Base-by-base conservation (phyloP, 2,797 vertebrate genomes). In the Propithecus deckenii region DNA sequence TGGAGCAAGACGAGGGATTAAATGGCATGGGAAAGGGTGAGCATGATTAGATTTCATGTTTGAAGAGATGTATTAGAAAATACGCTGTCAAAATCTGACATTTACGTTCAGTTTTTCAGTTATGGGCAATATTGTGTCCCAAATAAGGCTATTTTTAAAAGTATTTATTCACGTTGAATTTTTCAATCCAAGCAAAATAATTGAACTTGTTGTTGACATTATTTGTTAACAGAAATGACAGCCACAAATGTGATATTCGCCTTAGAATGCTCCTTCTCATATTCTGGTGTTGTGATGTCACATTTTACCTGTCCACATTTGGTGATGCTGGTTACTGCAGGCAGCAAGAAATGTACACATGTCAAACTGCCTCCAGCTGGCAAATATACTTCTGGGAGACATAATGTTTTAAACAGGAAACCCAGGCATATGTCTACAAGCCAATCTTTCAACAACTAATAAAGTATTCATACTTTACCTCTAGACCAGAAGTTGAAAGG, bases 361-460 rank as follows among this genome's bases (percentile, higher is more conserved):
- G 88, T 87, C 98, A 98, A 95, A 97, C 94, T 96, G 97, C 98
- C 98, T 98, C 95, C 74, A 96, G 98, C 97, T 96, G 97, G 43
- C 87, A 98, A 94, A 96, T 96, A 72, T 85, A 71, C 97, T 98
- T 93, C 97, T 97, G 41, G 96, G 88, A 85, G 97, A 97, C 46
- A 72, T 84, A 92, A 91, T 94, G 41, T 95, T 98, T 98, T 87
- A 87, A 96, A 97, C 74, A 98, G 96, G 93, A 97, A 98, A 97
- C 76, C 89, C 3, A 90, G 38, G 93, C 91, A 86, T 3, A 65
- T 94, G 83, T 96, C 97, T 97, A 88, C 0, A 92, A 98, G 93
- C 90, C 96, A 93, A 91, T 97, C 95, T 97, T 95, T 95, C 43
- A 57, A 7, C 94, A 98, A 0, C 92, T 97, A 92, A 97, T 98